Percentiles rank a stretch among this genome's conserved stretches.
Evolutionary conservation across 2,113 vertebrate genomes (phyloP).

Genomic region (Semnopithecus entellus): DNA sequence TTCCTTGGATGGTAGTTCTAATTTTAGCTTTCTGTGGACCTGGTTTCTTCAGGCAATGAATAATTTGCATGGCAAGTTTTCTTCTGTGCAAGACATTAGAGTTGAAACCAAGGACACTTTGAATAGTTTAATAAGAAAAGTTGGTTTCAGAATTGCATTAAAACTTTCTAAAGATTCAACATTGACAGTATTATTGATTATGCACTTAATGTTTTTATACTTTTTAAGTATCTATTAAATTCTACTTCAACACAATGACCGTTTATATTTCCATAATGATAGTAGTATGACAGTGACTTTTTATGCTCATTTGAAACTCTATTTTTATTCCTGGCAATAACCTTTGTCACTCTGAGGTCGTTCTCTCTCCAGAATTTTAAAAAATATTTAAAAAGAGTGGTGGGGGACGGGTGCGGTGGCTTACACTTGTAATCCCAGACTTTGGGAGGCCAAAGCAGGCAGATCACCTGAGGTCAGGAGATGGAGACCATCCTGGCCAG

Average conservation of each 20-base stretch:
- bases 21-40: slow-evolving; percentile 65
- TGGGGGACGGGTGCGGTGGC: too few relatives aligned
- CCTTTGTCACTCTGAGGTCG: background rate
- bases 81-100: slow-evolving; percentile 59
- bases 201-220: slow-evolving; percentile 57
- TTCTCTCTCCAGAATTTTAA: background rate
- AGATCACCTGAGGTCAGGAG: too few relatives aligned
- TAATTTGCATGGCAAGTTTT: slow-evolving; percentile 72
- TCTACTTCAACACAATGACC: slow-evolving; percentile 45
- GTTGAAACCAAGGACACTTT: slow-evolving; percentile 71
- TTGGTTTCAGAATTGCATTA: slow-evolving; percentile 41
- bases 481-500: too few relatives aligned
- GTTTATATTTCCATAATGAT: slow-evolving; percentile 28
- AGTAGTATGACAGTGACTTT: slow-evolving; percentile 30
- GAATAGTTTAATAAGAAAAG: slow-evolving; percentile 37
- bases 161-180: slow-evolving; percentile 41
- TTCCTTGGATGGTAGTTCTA: slow-evolving; percentile 55
- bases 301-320: slow-evolving; percentile 10
- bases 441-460: too few relatives aligned
- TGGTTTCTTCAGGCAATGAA: slow-evolving; percentile 65
- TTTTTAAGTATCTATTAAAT: slow-evolving; percentile 67
- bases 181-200: slow-evolving; percentile 51
- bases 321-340: slow-evolving; percentile 43
- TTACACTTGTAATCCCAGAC: too few relatives aligned
- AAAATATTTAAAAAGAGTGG: background rate